Base-by-base conservation (phyloP, 2,113 vertebrate species). In the Takifugu flavidus region DNA sequence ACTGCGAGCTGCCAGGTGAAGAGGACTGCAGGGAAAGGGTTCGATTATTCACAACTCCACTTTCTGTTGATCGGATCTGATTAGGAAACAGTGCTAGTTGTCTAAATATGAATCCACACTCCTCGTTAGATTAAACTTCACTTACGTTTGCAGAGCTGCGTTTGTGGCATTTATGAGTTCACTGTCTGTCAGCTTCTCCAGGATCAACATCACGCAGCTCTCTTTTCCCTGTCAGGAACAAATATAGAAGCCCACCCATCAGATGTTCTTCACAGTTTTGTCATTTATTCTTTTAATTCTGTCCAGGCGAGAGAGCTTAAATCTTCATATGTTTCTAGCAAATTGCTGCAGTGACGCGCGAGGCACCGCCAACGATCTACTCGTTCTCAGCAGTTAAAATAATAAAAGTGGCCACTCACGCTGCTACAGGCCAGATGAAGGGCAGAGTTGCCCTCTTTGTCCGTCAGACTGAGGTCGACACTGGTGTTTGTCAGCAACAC, bases 81-180 rank as follows among this genome's bases (percentile, higher is more conserved):
- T 31, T 31, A 31, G 5, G 5, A 31, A 31, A 31, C 29, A 1
- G 29, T 47, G 13, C 13, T 47, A 4, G 15, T 6, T 14, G 15
- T 15, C n/a, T 47, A 2, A 4, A n/a, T 7, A 49, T 47, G 45
- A 15, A 47, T 50, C 20, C 20, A 25, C 14, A 11, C 49, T 25
- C 15, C 15, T 25, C 15, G 13, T 8, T 20, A 50, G 20, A 50
- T 50, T 3, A n/a, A 47, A 47, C 13, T n/a, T 90, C 80, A 95
- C 96, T 95, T 90, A 98, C 97, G 96, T 98, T 84, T 98, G 95
- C 80, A 96, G 91, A 28, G 95, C 91, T 49, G 90, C 88, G 43
- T 99, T 99, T 53, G 93, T 94, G 86, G 93, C 90, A 25, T 95
- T 95, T 54, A 98, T 91, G 75, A 96, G 92, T 65, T 86, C 85